phyloP scores from a whole-genome alignment of 2,888 invertebrate genomes.

The Loripinus fragilis region DNA sequence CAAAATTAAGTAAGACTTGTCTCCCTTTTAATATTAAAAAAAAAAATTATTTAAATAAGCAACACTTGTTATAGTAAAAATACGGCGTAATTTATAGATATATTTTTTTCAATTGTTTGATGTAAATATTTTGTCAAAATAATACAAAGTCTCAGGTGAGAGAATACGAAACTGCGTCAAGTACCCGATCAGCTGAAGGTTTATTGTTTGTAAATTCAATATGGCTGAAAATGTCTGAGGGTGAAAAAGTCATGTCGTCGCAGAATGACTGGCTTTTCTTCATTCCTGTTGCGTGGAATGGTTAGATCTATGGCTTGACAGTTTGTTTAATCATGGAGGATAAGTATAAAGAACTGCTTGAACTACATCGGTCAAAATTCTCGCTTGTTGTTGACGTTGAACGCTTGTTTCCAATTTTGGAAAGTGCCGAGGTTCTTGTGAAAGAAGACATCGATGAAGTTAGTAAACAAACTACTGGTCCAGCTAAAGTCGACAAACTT shows the following conservation, averaged over 20 bases:
- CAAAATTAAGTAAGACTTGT: no score
- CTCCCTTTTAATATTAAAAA: no score
- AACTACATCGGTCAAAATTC: slow-evolving; percentile 72
- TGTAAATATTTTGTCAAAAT: no score
- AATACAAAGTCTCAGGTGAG: no score
- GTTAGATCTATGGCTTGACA: background rate
- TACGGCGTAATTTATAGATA: no score
- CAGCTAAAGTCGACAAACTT: slow-evolving; percentile 72
- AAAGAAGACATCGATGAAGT: slow-evolving; percentile 70
- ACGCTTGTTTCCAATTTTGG: slow-evolving; percentile 66
- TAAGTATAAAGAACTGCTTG: slow-evolving; percentile 74
- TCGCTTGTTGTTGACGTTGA: slow-evolving; percentile 69
- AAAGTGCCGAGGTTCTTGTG: slow-evolving; percentile 68
- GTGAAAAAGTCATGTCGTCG: slow-evolving; percentile 3
- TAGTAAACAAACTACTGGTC: slow-evolving; percentile 66
- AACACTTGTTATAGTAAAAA: no score
- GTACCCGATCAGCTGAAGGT: slow-evolving; percentile 52
- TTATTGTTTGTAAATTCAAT: slow-evolving; percentile 59
- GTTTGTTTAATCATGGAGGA: slow-evolving; percentile 61
- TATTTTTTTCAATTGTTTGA: no score
- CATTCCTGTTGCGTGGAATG: background rate
- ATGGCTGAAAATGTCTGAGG: slow-evolving; percentile 51
- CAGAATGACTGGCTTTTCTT: background rate
- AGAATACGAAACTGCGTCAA: slow-evolving; percentile 42
- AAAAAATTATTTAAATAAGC: no score